Evolutionary conservation across 2,888 invertebrate genomes (phyloP), one percentile per base, ranked within the genome.

Genomic region (Orthosia cruda): DNA sequence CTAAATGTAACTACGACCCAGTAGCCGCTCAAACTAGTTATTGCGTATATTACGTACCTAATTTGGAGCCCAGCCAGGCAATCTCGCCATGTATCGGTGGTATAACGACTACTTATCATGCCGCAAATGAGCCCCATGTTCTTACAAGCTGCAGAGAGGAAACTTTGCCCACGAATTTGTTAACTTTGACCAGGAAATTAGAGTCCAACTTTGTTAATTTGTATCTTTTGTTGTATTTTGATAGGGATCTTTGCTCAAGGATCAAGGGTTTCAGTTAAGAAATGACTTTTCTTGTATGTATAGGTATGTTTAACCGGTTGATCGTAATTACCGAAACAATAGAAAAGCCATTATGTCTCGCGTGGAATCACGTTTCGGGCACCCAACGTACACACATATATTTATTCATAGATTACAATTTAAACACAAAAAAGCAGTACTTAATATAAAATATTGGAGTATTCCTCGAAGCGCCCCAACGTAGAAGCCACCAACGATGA

Each of bases 11-110:
- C 63, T 40, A 52, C 16, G 15, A 20, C 23, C 26, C 7, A 23
- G 18, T 50, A 64, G 50, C 55, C 54, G 13, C 26, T 79, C 13
- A 65, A 69, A 74, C 63, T 55, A 64, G 74, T 65, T 79, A 81
- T 68, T 74, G 64, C 55, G 12, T 52, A 67, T 55, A 80, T 80
- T 83, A 71, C n/a, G 58, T 70, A 76, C 47, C 66, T 84, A 76
- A 80, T 80, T 81, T 83, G 84, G 82, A 80, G 59, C n/a, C 23
- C 54, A 55, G 81, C 84, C 81, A 84, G 57, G 73, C 80, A 83
- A 83, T 74, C 66, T 68, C 4, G 18, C 67, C 59, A 40, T 83
- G 58, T 84, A 84, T 72, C 50, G 64, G 71, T 47, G 47, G 62
- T 55, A 74, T 40, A 72, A 80, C 72, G 45, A 62, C 61, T 71